Evolutionary conservation across 2,888 invertebrate species (phyloP).

Genomic region (Microchrysa polita): DNA sequence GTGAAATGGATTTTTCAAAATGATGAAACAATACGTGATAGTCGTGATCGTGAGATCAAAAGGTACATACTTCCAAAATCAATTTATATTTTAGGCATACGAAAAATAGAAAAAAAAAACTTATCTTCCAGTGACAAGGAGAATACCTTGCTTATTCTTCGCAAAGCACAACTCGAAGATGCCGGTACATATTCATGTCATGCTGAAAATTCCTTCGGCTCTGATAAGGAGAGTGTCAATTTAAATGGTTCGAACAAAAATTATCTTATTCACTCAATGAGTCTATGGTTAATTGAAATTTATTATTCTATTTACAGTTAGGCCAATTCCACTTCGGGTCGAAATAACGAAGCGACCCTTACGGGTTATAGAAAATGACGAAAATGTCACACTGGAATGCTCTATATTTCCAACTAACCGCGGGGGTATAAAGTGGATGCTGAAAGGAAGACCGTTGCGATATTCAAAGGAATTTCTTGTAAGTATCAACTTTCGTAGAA

Average conservation of each 20-base stretch:
- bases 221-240: conserved; percentile 52
- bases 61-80: too few species aligned
- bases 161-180: conserved; percentile 57
- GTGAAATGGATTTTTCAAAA: conserved; percentile 50
- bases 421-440: neutral
- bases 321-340: neutral
- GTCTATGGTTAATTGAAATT: too few species aligned
- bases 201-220: conserved; percentile 64
- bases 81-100: too few species aligned
- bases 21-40: too few species aligned
- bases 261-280: too few species aligned
- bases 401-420: neutral
- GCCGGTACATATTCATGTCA: conserved; percentile 66
- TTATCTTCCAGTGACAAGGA: too few species aligned
- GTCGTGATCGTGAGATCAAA: too few species aligned
- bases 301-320: neutral
- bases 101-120: too few species aligned
- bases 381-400: conserved; percentile 3
- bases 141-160: too few species aligned
- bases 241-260: neutral
- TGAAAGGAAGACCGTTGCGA: neutral
- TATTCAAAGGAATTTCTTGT: neutral
- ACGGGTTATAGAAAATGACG: neutral
- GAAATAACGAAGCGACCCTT: neutral
- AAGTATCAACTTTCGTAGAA: too few species aligned